Evolutionary conservation across 2,797 vertebrate species (phyloP), one percentile per base, ranked within the genome.

Genomic region (Hipposideros larvatus): DNA sequence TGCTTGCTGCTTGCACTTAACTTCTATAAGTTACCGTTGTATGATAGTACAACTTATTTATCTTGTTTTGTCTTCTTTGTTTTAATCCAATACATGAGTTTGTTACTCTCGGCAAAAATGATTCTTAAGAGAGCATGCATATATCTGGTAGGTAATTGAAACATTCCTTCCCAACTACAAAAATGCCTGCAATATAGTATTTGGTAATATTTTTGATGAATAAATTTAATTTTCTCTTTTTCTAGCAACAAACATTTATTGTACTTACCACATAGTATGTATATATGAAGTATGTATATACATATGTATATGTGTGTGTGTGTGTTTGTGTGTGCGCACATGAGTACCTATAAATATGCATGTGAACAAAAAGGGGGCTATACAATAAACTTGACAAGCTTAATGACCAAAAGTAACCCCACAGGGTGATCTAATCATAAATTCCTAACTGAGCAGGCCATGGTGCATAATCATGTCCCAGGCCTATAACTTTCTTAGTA

Each of bases 191-290:
- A 22, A 71, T 71, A 41, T 9, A 66, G 34, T 46, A 83, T 53
- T 68, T 90, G 22, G 73, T 37, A 77, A 53, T 68, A 90, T 73
- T 84, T 51, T 80, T 87, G 19, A 73, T 48, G 28, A 34, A 51
- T 68, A 90, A 31, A 34, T 86, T 61, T 34, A 92, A 83, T 74
- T 95, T 90, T 83, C 26, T 82, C 51, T 73, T 13, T 3, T 82
- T 46, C 21, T 59, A 66, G 43, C 4, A 78, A 82, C 18, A 53
- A n/a, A 28, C 4, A 71, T 70, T 48, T 77, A 70, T 85, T 55
- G 1, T 19, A 77, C 21, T 66, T 65, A 59, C 26, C 13, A 78
- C 21, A 74, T n/a, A 24, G 21, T 68, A 21, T 43, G 19, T 77
- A 59, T 43, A 55, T 48, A 63, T 28, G 4, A 61, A 91, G 22